Conservation (phyloP, 2,888 invertebrate genomes). For the Rhogogaster chlorosoma region DNA sequence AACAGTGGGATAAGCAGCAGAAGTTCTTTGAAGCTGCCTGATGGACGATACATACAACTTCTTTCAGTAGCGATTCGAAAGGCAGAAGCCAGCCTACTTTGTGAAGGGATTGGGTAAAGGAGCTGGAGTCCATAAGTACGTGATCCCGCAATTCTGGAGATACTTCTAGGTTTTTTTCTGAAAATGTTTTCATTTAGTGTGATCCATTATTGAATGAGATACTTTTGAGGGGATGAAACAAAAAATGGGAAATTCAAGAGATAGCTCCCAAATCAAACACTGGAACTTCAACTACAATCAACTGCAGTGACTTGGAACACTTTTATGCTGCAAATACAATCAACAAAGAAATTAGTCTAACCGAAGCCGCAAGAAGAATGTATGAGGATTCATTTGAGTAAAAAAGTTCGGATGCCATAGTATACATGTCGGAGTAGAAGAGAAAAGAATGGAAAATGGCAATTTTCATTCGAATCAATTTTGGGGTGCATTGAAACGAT, state of each 20-base stretch:
- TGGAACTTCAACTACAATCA: too few species aligned
- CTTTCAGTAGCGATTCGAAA: slow-evolving; percentile 15
- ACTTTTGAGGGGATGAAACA: neutral
- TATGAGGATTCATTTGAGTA: too few species aligned
- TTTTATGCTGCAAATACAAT: too few species aligned
- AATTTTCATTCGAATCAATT: too few species aligned
- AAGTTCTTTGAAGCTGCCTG: neutral
- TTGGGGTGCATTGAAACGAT: too few species aligned
- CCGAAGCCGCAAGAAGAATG: too few species aligned
- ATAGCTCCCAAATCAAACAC: too few species aligned
- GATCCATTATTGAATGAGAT: neutral
- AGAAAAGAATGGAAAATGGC: too few species aligned
- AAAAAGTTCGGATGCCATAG: too few species aligned
- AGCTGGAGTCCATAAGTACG: neutral
- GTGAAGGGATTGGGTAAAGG: slow-evolving; percentile 1
- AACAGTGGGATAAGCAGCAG: neutral
- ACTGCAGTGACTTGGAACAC: too few species aligned
- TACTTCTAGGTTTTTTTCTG: slow-evolving; percentile 7
- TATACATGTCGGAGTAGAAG: too few species aligned
- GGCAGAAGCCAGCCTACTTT: neutral
- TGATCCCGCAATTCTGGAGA: neutral
- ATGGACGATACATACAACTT: neutral
- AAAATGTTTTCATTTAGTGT: neutral
- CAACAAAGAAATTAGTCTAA: too few species aligned
- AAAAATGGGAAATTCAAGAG: neutral